These are phyloP conservation scores for Spodoptera litura DNA, from an alignment of 1,140 invertebrate species.

Conservation along the genomic window DNA sequence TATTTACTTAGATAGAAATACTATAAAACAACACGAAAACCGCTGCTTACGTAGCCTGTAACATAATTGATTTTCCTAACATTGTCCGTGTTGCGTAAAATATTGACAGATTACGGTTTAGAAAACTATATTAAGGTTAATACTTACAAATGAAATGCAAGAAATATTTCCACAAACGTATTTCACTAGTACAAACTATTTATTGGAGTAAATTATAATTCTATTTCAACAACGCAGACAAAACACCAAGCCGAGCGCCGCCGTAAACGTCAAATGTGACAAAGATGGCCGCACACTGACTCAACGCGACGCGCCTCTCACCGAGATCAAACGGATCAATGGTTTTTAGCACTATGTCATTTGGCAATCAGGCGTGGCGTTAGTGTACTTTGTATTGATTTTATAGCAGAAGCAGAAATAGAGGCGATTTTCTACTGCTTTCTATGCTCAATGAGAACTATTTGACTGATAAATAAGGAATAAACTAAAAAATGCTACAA, in stretches of 20 bases:
- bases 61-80: conserved; percentile 10
- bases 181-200: background rate
- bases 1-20: background rate
- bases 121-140: background rate
- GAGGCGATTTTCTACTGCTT: too few relatives aligned
- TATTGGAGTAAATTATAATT: background rate
- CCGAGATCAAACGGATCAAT: too few relatives aligned
- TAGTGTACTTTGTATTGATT: too few relatives aligned
- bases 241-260: background rate
- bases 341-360: too few relatives aligned
- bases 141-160: background rate
- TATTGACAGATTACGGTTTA: too few relatives aligned
- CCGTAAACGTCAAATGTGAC: conserved; percentile 18
- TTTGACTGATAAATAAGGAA: too few relatives aligned
- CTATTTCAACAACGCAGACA: background rate
- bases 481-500: too few relatives aligned
- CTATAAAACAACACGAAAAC: background rate
- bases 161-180: background rate
- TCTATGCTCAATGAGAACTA: too few relatives aligned
- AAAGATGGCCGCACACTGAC: background rate
- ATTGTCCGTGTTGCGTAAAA: background rate
- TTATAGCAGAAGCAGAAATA: too few relatives aligned
- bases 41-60: conserved; percentile 29
- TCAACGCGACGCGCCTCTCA: background rate
- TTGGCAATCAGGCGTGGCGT: too few relatives aligned